A percentile compares a stretch with the other conserved stretches of the same genome.
These are phyloP conservation scores for Oceanodroma leucorhoa DNA, from an alignment of 2,797 vertebrate genomes.

Conservation along the genomic window DNA sequence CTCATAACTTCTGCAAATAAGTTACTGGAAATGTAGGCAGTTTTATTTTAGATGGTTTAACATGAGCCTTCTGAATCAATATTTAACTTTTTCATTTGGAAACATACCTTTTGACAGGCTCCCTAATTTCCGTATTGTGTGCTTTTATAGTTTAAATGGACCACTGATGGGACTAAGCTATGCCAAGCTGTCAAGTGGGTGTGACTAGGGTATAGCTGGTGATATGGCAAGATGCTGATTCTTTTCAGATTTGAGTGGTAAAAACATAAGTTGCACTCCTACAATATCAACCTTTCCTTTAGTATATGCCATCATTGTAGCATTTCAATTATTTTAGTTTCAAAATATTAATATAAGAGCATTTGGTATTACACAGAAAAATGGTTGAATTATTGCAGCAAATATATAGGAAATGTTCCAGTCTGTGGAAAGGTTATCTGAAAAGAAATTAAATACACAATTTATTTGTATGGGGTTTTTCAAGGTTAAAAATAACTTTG, in stretches of 20 bases:
- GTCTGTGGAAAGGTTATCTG: neutral
- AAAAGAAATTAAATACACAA: neutral
- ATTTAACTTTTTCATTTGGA: conserved; percentile 28
- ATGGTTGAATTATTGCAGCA: neutral
- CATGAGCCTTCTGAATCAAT: conserved; percentile 16
- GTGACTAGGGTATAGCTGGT: neutral
- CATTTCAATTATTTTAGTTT: neutral
- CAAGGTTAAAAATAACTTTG: neutral
- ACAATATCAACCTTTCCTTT: neutral
- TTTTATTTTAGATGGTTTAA: conserved; percentile 24
- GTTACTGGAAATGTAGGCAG: neutral
- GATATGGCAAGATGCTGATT: neutral
- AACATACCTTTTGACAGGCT: neutral
- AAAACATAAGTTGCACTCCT: neutral
- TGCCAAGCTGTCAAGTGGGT: neutral
- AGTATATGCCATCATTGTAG: neutral
- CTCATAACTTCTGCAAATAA: conserved; percentile 32
- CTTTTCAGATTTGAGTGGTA: neutral
- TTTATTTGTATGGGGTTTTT: neutral
- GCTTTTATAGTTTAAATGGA: neutral
- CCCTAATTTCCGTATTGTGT: neutral
- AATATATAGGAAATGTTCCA: neutral
- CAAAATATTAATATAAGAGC: neutral
- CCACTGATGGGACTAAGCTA: neutral
- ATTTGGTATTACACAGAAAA: neutral